phyloP scores from a whole-genome alignment of 1,140 invertebrate species.

The Aplysia californica region DNA sequence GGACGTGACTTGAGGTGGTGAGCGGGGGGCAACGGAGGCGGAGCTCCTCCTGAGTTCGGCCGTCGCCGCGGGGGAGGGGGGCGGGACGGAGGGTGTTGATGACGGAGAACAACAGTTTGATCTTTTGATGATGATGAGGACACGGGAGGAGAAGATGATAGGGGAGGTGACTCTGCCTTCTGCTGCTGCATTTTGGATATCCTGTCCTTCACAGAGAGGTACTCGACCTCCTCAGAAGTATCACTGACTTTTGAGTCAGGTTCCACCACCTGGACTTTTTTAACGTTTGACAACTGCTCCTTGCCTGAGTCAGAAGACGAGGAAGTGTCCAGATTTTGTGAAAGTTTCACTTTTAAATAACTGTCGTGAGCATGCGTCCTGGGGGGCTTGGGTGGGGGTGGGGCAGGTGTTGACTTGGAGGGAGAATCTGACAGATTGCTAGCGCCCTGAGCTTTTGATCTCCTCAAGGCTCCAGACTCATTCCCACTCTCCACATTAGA shows the following conservation, averaged over 20 bases:
- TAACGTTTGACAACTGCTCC: not conserved
- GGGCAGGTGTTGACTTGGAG: not conserved
- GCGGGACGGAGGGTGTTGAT: constrained; percentile 31
- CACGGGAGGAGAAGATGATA: not conserved
- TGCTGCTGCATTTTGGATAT: constrained; percentile 21
- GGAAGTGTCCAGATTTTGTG: not conserved
- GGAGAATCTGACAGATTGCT: not conserved
- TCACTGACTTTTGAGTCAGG: not conserved
- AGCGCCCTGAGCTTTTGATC: not conserved
- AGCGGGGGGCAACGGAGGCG: not conserved
- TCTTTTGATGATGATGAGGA: constrained; percentile 1
- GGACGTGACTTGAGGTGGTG: not conserved
- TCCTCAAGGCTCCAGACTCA: no score
- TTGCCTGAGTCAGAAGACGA: not conserved
- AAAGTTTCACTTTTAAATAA: constrained; percentile 34
- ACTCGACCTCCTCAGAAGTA: not conserved
- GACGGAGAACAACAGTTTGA: not conserved
- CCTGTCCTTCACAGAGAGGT: constrained; percentile 21
- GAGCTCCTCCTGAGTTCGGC: constrained; percentile 24
- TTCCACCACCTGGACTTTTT: not conserved
- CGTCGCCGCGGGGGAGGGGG: constrained; percentile 36
- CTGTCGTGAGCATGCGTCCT: constrained; percentile 73
- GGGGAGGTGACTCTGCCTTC: not conserved
- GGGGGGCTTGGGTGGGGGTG: constrained; percentile 73
- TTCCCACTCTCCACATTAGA: no score